Percentiles rank a stretch among this genome's conserved stretches.
Evolutionary conservation across 2,888 invertebrate species (phyloP).

Genomic region (Mythimna vitellina): DNA sequence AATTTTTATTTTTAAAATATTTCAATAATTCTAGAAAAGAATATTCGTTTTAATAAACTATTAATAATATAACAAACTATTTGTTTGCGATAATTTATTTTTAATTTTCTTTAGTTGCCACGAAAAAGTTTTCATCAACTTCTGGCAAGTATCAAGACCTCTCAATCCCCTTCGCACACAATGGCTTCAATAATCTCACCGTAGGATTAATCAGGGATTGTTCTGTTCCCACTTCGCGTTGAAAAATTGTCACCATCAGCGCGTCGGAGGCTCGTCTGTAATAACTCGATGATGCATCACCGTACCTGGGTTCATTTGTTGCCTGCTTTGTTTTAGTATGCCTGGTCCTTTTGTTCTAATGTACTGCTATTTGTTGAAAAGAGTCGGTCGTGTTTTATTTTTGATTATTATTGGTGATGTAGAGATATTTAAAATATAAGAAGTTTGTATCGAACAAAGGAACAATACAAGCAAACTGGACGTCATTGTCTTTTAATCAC

Average conservation of each 20-base stretch:
- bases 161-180: conserved; percentile 59
- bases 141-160: conserved; percentile 72
- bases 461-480: background rate
- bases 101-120: background rate
- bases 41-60: too few relatives aligned
- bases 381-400: background rate
- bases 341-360: conserved; percentile 14
- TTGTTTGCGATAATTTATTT: too few relatives aligned
- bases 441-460: background rate
- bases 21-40: too few relatives aligned
- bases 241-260: conserved; percentile 90
- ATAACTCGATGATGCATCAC: conserved; percentile 85
- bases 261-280: conserved; percentile 73
- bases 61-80: too few relatives aligned
- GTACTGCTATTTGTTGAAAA: conserved; percentile 1
- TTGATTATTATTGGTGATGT: background rate
- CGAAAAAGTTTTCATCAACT: background rate
- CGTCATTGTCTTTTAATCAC: too few relatives aligned
- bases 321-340: conserved; percentile 61
- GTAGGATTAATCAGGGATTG: conserved; percentile 88
- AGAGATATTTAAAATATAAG: background rate
- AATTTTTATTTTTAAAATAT: too few relatives aligned
- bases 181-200: conserved; percentile 83
- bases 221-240: conserved; percentile 82
- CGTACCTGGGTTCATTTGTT: conserved; percentile 60